phyloP scores from a whole-genome alignment of 2,113 vertebrate species.

The Corythornis vintsioides region DNA sequence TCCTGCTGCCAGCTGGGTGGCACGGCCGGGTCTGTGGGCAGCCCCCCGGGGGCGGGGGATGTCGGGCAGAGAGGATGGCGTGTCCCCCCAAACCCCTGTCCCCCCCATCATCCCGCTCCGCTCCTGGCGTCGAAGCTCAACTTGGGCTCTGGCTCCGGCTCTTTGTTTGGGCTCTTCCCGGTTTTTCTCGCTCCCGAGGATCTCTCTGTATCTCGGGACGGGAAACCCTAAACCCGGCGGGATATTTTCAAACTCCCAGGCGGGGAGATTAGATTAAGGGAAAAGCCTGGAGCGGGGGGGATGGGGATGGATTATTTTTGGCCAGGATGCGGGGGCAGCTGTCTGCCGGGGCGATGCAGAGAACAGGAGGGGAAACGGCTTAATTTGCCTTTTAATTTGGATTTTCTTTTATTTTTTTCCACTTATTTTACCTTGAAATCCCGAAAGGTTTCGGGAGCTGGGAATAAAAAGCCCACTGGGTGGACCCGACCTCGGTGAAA shows the following conservation, averaged over 20 bases:
- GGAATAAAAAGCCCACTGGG: neutral
- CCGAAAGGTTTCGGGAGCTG: neutral
- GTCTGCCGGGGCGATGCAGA: conserved; percentile 42
- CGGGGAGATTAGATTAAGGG: neutral
- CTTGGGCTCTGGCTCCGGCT: neutral
- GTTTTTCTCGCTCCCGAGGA: neutral
- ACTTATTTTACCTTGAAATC: neutral
- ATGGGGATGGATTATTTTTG: conserved; percentile 76
- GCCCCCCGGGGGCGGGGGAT: no score
- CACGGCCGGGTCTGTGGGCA: no score
- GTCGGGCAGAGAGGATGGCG: no score
- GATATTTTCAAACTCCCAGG: neutral
- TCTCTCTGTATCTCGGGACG: neutral
- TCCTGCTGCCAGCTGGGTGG: no score
- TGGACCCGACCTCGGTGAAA: neutral
- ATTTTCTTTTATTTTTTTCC: neutral
- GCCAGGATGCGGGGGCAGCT: conserved; percentile 75
- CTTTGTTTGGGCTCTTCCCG: neutral
- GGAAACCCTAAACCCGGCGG: neutral
- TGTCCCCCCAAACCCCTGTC: no score
- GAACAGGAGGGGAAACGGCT: neutral
- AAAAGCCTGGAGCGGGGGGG: neutral
- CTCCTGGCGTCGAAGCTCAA: neutral
- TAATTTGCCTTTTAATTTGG: neutral
- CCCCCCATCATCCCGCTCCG: no score